Base-by-base conservation (phyloP, 2,888 invertebrate species). In the Drosophila kambysellisi region DNA sequence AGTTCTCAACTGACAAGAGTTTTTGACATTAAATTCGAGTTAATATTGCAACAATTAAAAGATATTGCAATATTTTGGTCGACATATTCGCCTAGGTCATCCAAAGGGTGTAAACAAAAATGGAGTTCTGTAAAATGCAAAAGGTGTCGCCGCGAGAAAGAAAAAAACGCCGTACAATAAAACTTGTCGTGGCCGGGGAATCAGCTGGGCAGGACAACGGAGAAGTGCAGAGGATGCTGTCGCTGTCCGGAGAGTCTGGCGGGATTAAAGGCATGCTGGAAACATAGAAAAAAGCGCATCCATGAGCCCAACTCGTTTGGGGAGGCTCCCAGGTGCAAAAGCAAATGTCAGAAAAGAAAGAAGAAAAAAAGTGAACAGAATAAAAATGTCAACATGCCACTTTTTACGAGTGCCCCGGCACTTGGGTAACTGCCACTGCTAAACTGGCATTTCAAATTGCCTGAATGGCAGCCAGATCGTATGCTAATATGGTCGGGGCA, bases 391-490 rank as follows among this genome's bases (percentile, higher is more conserved):
- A 66, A 76, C 68, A 66, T 76, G 81, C 66, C 78, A 79, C 78
- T 76, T 81, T 80, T 54, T 56, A 73, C 52, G 64, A 65, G 76
- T 57, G 46, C 57, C 20, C 39, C 43, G 37, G 60, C 63, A 76
- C 63, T 72, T 69, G 66, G 77, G 56, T 57, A 63, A 58, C 81
- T 54, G 73, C 72, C 43, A 68, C 65, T 65, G 63, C 68, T 81
- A 63, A 76, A 61, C 69, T 81, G 80, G 52, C 78, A 80, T 72
- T 79, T 85, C 62, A 72, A 81, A 85, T 73, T 79, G 86, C 81
- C 78, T 83, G 76, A 84, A 83, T 82, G 87, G 84, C 84, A 76
- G 57, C 65, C 74, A 83, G 76, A 84, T 87, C 84, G 77, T 74
- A 89, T 83, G 84, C 83, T 88, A 83, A 88, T 84, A 86, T 83